Conservation (phyloP, 2,888 invertebrate genomes). For the Caenorhabditis plicata region DNA sequence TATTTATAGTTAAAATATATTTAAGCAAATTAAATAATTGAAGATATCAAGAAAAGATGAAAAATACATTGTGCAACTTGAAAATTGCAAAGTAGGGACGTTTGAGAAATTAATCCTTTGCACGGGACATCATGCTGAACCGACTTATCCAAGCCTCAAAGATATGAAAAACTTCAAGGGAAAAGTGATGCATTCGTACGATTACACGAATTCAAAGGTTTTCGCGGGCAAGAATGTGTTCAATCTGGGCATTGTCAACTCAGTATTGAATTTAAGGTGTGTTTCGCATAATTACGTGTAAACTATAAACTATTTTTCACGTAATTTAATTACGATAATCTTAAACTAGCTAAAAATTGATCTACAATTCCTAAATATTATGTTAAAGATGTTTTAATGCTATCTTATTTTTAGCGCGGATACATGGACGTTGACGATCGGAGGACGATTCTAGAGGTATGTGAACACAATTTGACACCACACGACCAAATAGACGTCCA, state of each 20-base stretch:
- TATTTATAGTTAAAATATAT: background rate
- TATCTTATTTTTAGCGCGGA: no score
- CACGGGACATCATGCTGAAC: constrained; percentile 69
- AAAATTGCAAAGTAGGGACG: constrained; percentile 50
- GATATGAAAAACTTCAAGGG: constrained; percentile 65
- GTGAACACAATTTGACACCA: no score
- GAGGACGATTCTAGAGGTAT: no score
- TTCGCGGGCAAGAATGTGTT: constrained; percentile 67
- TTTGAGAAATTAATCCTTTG: constrained; percentile 69
- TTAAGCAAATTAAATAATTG: background rate
- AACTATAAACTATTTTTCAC: no score
- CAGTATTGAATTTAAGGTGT: no score
- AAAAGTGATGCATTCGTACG: constrained; percentile 58
- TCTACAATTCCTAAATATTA: no score
- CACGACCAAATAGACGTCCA: no score
- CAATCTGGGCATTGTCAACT: constrained; percentile 70
- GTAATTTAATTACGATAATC: no score
- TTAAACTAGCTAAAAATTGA: no score
- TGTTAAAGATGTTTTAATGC: no score
- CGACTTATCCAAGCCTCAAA: constrained; percentile 66
- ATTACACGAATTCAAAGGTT: constrained; percentile 55
- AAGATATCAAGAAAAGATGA: constrained; percentile 36
- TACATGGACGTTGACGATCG: no score
- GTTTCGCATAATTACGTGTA: no score
- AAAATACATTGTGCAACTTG: constrained; percentile 44